Evolutionary conservation across 1,140 invertebrate species (phyloP), one percentile per base, ranked within the genome.

Genomic region (Drosophila murphyi): DNA sequence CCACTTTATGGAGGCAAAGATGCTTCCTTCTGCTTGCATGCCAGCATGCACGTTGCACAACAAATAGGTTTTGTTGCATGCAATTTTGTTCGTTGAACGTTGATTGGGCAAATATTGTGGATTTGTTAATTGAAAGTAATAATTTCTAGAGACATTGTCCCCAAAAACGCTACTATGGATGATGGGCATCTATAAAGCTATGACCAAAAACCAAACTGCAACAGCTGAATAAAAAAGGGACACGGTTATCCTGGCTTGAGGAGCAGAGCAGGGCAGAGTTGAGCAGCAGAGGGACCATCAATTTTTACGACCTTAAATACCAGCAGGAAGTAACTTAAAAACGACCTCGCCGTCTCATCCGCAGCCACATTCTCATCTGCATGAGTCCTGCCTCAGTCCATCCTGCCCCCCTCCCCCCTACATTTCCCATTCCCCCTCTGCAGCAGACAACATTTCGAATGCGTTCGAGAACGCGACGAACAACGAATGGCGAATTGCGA

Each of bases 271-370:
- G 29, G 37, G 48, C 5, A 5, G 50, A 37, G 34, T 12, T 7
- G 20, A 5, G 35, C n/a, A 69, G 72, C 47, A 32, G 34, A 47
- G 63, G 61, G 48, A 43, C 76, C 83, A 87, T 88, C 83, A 88
- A 87, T 88, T 88, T 87, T 87, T 87, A 87, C 80, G 82, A 87
- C 83, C 80, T 87, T 83, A 82, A 87, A 87, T 87, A 86, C 79
- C 82, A 86, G 82, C 83, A 88, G 80, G 80, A 87, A 80, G 82
- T 82, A 80, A 76, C 82, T 87, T 82, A 69, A 76, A 76, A 60
- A 78, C 57, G 57, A 72, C 28, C 59, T 59, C 31, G 6, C n/a
- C 12, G 6, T 50, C 63, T 4, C 2, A 47, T 12, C 4, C 31
- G 1, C 54, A 39, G n/a, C n/a, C 43, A 4, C 52, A 56, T 34